Conservation (phyloP, 2,888 invertebrate species). For the Folsomia manolachei region DNA sequence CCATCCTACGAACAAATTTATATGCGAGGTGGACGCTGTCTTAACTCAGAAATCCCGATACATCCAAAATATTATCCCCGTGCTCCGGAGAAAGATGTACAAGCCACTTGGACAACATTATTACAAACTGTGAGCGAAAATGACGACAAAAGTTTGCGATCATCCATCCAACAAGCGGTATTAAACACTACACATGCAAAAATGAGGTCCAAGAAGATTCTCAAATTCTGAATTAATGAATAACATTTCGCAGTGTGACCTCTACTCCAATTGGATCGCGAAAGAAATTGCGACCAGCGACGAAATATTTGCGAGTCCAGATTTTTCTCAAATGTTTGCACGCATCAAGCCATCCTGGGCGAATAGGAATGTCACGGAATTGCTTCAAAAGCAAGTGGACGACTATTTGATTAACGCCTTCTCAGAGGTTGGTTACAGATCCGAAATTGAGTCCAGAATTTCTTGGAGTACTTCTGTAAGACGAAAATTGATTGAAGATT, state of each 20-base stretch:
- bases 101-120: not conserved
- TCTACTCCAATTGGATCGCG: not conserved
- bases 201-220: no score
- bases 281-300: not conserved
- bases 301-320: not conserved
- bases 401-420: not conserved
- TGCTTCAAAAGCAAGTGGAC: not conserved
- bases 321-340: not conserved
- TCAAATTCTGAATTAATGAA: no score
- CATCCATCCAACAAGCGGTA: not conserved
- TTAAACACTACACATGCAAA: not conserved
- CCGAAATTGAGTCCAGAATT: not conserved
- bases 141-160: not conserved
- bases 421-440: not conserved
- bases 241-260: not conserved
- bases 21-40: not conserved
- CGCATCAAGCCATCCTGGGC: constrained; percentile 4
- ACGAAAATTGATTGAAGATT: not conserved
- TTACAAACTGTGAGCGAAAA: not conserved
- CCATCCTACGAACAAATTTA: not conserved
- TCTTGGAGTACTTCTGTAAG: not conserved
- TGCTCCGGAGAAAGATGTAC: not conserved
- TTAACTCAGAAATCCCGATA: not conserved
- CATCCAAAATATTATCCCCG: not conserved
- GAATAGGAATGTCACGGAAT: not conserved